These are phyloP conservation scores for Pantherophis guttatus DNA, from an alignment of 2,113 vertebrate genomes.

Conservation along the genomic window DNA sequence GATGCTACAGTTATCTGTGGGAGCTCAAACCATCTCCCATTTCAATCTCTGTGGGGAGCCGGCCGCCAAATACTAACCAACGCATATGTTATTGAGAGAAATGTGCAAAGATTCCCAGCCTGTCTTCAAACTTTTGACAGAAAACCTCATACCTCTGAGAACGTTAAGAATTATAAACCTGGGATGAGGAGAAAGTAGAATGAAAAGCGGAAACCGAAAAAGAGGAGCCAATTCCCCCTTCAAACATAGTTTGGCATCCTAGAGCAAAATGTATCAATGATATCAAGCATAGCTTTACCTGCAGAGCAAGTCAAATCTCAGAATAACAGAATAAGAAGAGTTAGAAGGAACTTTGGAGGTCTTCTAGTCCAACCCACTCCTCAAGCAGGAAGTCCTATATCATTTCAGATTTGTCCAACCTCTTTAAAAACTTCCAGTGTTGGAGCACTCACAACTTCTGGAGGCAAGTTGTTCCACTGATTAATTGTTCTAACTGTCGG, in stretches of 20 bases:
- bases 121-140: background rate
- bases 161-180: background rate
- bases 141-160: background rate
- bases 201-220: background rate
- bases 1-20: background rate
- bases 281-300: background rate
- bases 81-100: background rate
- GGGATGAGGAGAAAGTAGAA: background rate
- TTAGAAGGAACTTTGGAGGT: background rate
- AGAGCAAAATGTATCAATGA: background rate
- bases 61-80: background rate
- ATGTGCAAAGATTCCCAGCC: background rate
- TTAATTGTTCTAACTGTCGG: background rate
- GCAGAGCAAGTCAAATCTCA: background rate
- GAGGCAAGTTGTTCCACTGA: background rate
- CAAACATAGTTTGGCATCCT: background rate
- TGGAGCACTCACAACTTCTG: background rate
- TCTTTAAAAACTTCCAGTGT: background rate
- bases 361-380: background rate
- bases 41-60: slow-evolving; percentile 1
- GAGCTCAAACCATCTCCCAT: background rate
- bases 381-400: background rate
- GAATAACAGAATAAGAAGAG: background rate
- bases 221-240: no score
- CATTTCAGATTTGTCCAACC: background rate